Evolutionary conservation across 2,797 vertebrate species (phyloP).

Genomic region (Melanotaenia pygmaea): DNA sequence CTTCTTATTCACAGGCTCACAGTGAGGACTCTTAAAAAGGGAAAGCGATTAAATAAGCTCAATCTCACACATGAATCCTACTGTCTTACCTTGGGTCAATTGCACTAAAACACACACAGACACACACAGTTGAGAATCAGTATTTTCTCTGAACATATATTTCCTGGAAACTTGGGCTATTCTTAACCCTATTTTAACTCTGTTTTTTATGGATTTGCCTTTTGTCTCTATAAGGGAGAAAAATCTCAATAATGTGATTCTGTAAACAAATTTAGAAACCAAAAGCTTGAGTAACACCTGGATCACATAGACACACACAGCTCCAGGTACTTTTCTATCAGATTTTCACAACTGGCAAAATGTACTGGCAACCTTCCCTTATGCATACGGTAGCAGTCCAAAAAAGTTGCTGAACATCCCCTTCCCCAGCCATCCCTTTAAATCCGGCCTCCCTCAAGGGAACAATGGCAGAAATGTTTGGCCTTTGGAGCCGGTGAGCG

Average conservation of each 20-base stretch:
- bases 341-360: conserved; percentile 24
- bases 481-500: conserved; percentile 68
- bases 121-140: not conserved
- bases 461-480: conserved; percentile 81
- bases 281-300: not conserved
- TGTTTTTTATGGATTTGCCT: not conserved
- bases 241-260: not conserved
- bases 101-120: conserved; percentile 41
- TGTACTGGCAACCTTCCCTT: conserved; percentile 35
- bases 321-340: not conserved
- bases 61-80: conserved; percentile 50
- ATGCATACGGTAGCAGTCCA: conserved; percentile 48
- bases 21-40: conserved; percentile 69
- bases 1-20: conserved; percentile 70
- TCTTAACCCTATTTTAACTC: not conserved
- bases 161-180: not conserved
- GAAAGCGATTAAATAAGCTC: conserved; percentile 59
- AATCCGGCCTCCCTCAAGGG: conserved; percentile 73
- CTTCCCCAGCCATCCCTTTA: conserved; percentile 58
- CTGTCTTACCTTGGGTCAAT: conserved; percentile 45
- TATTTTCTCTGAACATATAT: not conserved
- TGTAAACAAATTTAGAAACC: not conserved
- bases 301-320: not conserved
- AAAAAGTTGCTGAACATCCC: conserved; percentile 73
- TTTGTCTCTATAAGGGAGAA: not conserved